A percentile compares a stretch with the other conserved stretches of the same genome.
phyloP scores from a whole-genome alignment of 2,113 vertebrate species.

The Erinaceus europaeus region DNA sequence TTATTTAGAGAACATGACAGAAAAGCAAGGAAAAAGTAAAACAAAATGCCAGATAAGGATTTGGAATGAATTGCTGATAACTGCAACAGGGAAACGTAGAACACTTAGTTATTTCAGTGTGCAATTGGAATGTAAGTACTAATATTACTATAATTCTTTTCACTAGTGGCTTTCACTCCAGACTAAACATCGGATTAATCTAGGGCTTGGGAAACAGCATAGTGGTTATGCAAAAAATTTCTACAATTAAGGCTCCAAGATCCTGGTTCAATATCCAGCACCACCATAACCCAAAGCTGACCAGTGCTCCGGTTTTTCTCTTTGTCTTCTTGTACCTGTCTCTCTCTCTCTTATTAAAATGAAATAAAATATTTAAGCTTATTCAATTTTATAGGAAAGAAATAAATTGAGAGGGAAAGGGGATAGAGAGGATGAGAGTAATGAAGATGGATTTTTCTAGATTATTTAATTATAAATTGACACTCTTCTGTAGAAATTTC shows the following conservation, averaged over 20 bases:
- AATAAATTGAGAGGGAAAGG: no score
- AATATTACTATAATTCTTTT: background rate
- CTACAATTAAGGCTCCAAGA: background rate
- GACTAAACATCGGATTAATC: background rate
- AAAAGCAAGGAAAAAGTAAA: background rate
- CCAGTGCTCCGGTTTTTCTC: no score
- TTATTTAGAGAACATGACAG: background rate
- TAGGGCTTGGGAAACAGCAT: background rate
- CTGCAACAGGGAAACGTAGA: background rate
- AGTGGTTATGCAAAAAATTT: background rate
- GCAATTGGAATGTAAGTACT: background rate
- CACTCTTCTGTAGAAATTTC: no score
- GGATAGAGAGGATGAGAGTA: no score
- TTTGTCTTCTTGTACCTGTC: no score
- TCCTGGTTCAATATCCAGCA: no score
- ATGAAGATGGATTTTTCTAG: no score
- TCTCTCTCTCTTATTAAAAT: no score
- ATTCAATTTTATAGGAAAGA: no score
- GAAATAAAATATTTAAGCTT: no score
- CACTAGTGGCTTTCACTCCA: background rate
- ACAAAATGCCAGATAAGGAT: background rate
- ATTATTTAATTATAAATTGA: no score
- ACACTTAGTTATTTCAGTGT: background rate
- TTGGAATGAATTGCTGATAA: background rate
- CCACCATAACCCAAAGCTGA: no score